These are phyloP conservation scores for Orthosia gothica DNA, from an alignment of 2,888 invertebrate species.

Conservation along the genomic window DNA sequence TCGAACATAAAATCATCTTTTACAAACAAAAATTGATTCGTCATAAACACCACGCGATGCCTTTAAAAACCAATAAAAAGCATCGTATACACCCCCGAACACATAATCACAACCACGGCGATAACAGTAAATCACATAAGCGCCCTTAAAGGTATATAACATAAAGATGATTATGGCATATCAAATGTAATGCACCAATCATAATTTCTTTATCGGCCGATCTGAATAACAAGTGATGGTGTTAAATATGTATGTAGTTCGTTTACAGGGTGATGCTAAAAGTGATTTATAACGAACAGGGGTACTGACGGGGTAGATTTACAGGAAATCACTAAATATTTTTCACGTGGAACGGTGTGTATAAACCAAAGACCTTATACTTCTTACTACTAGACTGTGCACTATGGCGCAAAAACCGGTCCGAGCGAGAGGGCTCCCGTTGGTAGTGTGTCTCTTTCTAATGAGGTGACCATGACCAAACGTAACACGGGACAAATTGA, in stretches of 20 bases:
- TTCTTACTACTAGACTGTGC: no score
- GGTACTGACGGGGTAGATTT: constrained; percentile 37
- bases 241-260: constrained; percentile 80
- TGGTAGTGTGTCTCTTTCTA: no score
- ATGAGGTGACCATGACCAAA: no score
- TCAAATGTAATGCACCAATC: constrained; percentile 78
- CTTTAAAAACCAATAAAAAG: constrained; percentile 79
- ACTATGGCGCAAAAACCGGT: no score
- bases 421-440: no score
- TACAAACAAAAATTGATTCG: constrained; percentile 63
- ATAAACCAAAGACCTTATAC: no score
- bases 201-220: constrained; percentile 84
- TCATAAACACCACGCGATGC: constrained; percentile 62
- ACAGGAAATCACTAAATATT: constrained; percentile 18
- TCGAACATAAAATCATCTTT: constrained; percentile 34
- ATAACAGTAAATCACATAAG: constrained; percentile 76
- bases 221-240: constrained; percentile 76
- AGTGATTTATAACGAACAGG: constrained; percentile 63
- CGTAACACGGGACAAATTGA: no score
- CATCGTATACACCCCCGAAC: constrained; percentile 71
- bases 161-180: constrained; percentile 78
- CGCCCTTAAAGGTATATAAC: constrained; percentile 71
- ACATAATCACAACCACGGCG: constrained; percentile 71
- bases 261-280: constrained; percentile 43
- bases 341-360: neutral